phyloP scores from a whole-genome alignment of 2,888 invertebrate species.

The Invenusta paracnida region DNA sequence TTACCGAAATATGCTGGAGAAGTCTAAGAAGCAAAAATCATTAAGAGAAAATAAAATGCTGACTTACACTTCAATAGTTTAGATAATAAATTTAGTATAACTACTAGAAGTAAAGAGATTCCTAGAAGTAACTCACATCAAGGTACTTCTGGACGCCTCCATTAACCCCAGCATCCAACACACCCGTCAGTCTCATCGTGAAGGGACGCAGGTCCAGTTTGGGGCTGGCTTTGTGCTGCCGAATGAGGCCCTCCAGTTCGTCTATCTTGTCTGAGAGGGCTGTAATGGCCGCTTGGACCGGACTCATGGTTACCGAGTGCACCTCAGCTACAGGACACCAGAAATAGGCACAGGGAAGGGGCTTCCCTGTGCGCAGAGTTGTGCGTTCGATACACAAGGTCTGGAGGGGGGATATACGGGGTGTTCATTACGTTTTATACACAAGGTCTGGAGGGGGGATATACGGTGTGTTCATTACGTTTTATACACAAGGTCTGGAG shows the following conservation, averaged over 20 bases:
- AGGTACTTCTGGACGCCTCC: conserved; percentile 59
- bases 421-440: conserved; percentile 55
- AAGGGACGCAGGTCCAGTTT: conserved; percentile 52
- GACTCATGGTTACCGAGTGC: conserved; percentile 72
- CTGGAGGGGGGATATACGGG: conserved; percentile 48
- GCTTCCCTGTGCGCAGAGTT: conserved; percentile 51
- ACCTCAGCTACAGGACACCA: conserved; percentile 67
- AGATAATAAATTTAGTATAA: no score
- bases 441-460: conserved; percentile 51
- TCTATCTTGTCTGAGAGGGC: conserved; percentile 50
- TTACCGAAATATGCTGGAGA: no score
- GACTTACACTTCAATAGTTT: no score
- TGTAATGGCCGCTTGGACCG: conserved; percentile 54
- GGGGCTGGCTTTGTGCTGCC: conserved; percentile 42
- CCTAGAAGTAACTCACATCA: conserved; percentile 50
- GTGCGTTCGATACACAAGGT: conserved; percentile 55
- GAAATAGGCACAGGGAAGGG: conserved; percentile 56
- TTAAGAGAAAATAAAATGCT: no score
- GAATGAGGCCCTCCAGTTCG: conserved; percentile 69
- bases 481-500: conserved; percentile 55
- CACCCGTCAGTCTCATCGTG: conserved; percentile 55
- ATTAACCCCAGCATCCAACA: conserved; percentile 55
- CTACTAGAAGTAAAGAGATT: no score
- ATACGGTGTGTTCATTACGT: no score
- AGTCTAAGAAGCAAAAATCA: no score